These are phyloP conservation scores for Nylanderia fulva DNA, from an alignment of 1,140 invertebrate species.

Conservation along the genomic window DNA sequence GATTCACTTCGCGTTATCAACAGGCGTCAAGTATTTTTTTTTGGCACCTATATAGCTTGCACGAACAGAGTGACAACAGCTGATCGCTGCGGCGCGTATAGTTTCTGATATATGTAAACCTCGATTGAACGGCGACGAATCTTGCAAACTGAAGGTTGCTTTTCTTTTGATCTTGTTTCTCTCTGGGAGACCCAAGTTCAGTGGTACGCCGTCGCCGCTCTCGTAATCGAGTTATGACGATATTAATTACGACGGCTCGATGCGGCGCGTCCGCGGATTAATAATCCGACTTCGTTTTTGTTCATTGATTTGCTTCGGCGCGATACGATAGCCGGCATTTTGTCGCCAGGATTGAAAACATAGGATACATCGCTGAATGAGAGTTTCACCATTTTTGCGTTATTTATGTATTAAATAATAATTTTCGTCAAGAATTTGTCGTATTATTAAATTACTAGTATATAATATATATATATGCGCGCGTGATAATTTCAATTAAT, in stretches of 20 bases:
- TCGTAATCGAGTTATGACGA: constrained; percentile 61
- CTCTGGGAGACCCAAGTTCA: constrained; percentile 47
- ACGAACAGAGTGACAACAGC: too few relatives aligned
- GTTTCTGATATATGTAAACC: neutral
- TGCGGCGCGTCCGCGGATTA: constrained; percentile 49
- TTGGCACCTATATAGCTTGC: neutral
- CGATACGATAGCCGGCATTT: constrained; percentile 32
- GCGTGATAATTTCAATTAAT: neutral
- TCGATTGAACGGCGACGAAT: constrained; percentile 10
- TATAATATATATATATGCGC: too few relatives aligned
- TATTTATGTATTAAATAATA: neutral
- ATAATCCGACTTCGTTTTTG: constrained; percentile 60
- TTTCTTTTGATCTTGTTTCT: constrained; percentile 60
- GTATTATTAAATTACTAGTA: neutral
- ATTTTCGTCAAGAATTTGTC: neutral
- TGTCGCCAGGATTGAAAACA: constrained; percentile 20
- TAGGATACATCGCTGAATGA: neutral
- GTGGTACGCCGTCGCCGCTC: constrained; percentile 31
- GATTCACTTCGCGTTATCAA: constrained; percentile 31
- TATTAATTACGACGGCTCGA: constrained; percentile 64
- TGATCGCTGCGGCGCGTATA: constrained; percentile 6
- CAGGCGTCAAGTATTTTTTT: constrained; percentile 23
- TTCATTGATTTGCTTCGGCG: constrained; percentile 59
- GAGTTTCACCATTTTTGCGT: neutral
- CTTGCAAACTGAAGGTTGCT: constrained; percentile 32